Conservation (phyloP, 2,797 vertebrate species). For the Coracias cyanogaster region DNA sequence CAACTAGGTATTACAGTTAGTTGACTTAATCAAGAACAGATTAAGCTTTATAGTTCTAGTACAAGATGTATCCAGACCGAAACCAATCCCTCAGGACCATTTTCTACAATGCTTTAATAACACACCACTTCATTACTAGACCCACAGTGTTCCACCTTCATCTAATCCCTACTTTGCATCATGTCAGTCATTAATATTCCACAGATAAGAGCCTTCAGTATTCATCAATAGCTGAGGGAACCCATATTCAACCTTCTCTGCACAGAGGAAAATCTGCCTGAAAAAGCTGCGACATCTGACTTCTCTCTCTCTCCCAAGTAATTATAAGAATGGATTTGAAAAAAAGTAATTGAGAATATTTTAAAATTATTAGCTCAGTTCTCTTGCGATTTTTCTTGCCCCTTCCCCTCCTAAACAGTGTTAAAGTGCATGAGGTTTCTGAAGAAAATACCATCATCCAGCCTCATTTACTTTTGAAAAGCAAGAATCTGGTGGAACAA, state of each 20-base stretch:
- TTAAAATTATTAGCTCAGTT: neutral
- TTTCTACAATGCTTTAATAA: conserved; percentile 6
- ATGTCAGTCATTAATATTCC: neutral
- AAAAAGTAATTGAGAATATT: neutral
- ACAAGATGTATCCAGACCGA: conserved; percentile 55
- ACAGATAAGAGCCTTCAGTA: neutral
- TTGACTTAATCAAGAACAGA: conserved; percentile 68
- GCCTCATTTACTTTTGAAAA: conserved; percentile 10
- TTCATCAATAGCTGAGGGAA: neutral
- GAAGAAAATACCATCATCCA: conserved; percentile 21
- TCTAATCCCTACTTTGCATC: neutral
- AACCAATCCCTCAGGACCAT: conserved; percentile 8
- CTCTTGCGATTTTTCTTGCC: neutral
- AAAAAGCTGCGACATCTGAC: neutral
- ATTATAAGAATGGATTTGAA: neutral
- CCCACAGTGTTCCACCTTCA: neutral
- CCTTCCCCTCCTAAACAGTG: neutral
- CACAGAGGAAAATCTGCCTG: neutral
- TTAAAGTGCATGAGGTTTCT: neutral
- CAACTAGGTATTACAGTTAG: conserved; percentile 56
- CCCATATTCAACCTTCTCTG: neutral
- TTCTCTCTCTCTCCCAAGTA: neutral
- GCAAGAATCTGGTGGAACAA: conserved; percentile 15
- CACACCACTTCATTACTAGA: neutral
- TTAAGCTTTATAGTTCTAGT: conserved; percentile 56